Conservation (phyloP, 2,113 vertebrate genomes). For the Nettapus auritus region DNA sequence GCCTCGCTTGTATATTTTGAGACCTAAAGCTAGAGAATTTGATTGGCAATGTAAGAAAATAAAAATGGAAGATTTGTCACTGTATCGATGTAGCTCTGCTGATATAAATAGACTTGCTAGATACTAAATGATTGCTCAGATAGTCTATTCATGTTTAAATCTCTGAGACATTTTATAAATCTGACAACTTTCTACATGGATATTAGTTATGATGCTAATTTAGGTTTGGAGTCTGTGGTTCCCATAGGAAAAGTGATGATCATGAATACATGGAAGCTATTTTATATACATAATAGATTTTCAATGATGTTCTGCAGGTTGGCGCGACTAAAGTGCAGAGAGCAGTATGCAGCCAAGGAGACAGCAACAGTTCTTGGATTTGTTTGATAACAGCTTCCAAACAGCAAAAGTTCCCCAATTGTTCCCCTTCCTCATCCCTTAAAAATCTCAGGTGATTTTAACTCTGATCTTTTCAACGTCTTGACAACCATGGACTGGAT, state of each 20-base stretch:
- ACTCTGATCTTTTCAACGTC: neutral
- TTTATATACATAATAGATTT: neutral
- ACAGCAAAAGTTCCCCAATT: neutral
- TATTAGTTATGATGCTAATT: neutral
- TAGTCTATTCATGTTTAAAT: neutral
- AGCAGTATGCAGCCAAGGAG: rapidly evolving
- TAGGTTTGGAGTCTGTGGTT: neutral
- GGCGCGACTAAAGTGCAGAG: neutral
- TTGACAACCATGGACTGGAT: neutral
- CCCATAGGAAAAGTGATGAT: neutral
- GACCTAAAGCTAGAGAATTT: slow-evolving; percentile 3
- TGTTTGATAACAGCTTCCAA: neutral
- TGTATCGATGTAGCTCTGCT: neutral
- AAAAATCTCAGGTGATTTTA: neutral
- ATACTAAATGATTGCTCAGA: neutral
- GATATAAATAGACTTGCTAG: neutral
- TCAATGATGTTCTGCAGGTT: neutral
- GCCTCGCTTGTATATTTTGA: neutral
- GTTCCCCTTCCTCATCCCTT: neutral
- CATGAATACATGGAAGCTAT: neutral
- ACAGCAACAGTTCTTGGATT: neutral
- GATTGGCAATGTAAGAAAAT: neutral
- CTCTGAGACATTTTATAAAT: neutral
- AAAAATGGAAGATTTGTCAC: neutral
- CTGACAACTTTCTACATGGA: neutral